Evolutionary conservation across 2,888 invertebrate species (phyloP), one percentile per base, ranked within the genome.

Genomic region (Leptothorax acervorum): DNA sequence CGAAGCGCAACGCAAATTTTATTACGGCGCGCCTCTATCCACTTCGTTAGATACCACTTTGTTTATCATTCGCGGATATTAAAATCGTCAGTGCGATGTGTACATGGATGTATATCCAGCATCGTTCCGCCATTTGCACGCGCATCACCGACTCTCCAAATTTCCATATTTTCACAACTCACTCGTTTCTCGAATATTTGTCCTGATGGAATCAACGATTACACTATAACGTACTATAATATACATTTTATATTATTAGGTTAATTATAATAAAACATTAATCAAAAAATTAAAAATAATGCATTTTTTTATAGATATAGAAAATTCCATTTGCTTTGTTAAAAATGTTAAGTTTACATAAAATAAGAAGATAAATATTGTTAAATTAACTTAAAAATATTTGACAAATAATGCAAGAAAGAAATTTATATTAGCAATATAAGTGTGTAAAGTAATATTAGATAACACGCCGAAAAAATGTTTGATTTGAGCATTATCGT

Each of bases 61-160:
- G 92, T 92, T 93, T 93, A 93, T 92, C 92, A 92, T 92, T 93
- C 90, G 90, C 91, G 91, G 91, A 93, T 93, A 93, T 93, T 93
- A 93, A 93, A 93, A 92, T 89, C 88, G 87, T 53, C 83, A 51
- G 57, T 60, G 66, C 82, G 85, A 81, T 75, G 68, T 85, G 42
- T 68, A 66, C 42, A 42, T 81, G 65, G 12, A 39, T 76, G 8
- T 76, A 15, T 63, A 81, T 62, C 39, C 79, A 42, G 23, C 57
- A 45, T 45, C 15, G 45, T 71, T 60, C 6, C 48, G 60, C 79
- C 35, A 62, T 81, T 81, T 81, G 35, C 55, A 68, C 42, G 53
- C 42, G 31, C 39, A 78, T 39, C 42, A 71, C 51, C 3, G 39
- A 39, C 23, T 31, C 18, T 79, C 8, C 42, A 60, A 57, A 60